Conservation (phyloP, 2,888 invertebrate genomes). For the Tetrapedia diversipes region DNA sequence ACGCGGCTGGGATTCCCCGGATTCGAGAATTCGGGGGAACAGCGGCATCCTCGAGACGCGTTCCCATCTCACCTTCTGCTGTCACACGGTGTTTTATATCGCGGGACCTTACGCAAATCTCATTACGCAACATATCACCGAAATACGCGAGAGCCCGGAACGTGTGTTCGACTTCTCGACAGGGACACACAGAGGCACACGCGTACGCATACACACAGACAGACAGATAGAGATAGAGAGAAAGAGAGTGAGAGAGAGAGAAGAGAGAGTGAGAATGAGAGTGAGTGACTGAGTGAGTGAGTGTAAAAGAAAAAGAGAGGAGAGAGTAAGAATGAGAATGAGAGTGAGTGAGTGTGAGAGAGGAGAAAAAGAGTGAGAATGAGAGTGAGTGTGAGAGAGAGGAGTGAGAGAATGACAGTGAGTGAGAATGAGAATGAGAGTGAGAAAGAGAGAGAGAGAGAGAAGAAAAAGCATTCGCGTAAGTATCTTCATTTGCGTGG, state of each 20-base stretch:
- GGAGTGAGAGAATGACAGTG: too few species aligned
- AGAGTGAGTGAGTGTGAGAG: too few species aligned
- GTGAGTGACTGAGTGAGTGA: background rate
- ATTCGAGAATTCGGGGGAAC: constrained; percentile 23
- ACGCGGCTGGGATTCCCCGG: background rate
- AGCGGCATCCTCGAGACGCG: constrained; percentile 24
- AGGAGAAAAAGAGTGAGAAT: background rate
- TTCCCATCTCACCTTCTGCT: constrained; percentile 50
- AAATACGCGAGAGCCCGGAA: constrained; percentile 76
- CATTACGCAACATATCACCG: constrained; percentile 77
- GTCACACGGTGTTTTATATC: constrained; percentile 67
- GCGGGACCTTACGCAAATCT: constrained; percentile 75
- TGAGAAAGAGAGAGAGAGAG: constrained; percentile 16
- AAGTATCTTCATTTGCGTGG: background rate
- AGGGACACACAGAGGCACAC: too few species aligned
- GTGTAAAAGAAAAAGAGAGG: background rate
- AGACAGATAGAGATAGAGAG: constrained; percentile 9
- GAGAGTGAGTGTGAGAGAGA: background rate
- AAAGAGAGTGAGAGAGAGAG: background rate
- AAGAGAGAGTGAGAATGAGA: too few species aligned
- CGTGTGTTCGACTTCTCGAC: constrained; percentile 63
- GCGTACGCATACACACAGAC: too few species aligned
- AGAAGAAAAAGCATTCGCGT: background rate
- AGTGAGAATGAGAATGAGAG: background rate
- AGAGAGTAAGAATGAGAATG: constrained; percentile 3